A percentile compares a stretch with the other conserved stretches of the same genome.
These are phyloP conservation scores for Watersipora subatra DNA, from an alignment of 1,140 invertebrate species.

Conservation along the genomic window DNA sequence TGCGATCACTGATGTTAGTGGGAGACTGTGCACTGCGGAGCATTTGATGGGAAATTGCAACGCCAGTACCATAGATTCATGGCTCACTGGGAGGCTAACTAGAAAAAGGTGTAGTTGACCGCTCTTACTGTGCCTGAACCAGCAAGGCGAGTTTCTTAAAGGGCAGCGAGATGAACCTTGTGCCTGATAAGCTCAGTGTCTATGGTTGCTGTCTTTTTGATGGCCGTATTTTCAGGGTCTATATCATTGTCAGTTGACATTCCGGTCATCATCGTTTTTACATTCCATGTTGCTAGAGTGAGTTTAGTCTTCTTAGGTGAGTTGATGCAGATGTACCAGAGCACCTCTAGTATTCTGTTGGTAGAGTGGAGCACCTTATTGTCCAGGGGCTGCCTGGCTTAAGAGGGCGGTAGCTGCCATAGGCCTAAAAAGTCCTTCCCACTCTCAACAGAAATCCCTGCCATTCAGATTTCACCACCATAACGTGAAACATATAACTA, in stretches of 20 bases:
- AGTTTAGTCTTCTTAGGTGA: not conserved
- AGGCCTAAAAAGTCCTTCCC: conserved; percentile 4
- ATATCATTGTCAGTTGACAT: conserved; percentile 6
- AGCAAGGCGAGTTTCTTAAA: conserved; percentile 10
- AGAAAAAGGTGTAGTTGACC: conserved; percentile 13
- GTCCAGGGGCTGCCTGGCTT: conserved; percentile 11
- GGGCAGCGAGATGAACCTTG: conserved; percentile 8
- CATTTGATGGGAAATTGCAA: not conserved
- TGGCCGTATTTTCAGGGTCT: conserved; percentile 1
- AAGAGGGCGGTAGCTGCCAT: conserved; percentile 11
- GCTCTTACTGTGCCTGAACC: conserved; percentile 9
- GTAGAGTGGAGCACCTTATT: conserved; percentile 9
- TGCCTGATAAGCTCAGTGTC: conserved; percentile 8
- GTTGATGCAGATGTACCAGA: conserved; percentile 4
- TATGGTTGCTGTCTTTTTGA: conserved; percentile 11
- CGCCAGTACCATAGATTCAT: not conserved
- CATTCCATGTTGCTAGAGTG: conserved; percentile 9
- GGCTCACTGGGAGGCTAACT: conserved; percentile 6
- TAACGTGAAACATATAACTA: too few species aligned
- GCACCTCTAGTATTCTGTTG: conserved; percentile 5
- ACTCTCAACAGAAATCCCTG: conserved; percentile 1
- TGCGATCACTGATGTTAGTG: not conserved
- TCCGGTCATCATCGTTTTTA: conserved; percentile 11
- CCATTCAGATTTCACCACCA: too few species aligned
- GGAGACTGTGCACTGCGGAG: not conserved